These are phyloP conservation scores for Drosophila limbata DNA, from an alignment of 2,888 invertebrate genomes.

Conservation along the genomic window DNA sequence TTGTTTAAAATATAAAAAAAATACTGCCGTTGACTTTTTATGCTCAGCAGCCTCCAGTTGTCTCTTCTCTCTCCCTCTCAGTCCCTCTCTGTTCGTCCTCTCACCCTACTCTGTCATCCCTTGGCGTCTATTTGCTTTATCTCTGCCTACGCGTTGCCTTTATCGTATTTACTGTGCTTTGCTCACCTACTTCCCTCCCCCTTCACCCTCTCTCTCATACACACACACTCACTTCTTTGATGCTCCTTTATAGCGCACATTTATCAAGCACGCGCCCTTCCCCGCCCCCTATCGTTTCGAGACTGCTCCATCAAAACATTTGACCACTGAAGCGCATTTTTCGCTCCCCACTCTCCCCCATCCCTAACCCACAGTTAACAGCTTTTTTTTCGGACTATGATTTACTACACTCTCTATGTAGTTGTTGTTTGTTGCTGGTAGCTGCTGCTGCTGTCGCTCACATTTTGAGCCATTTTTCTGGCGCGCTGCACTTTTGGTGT, in stretches of 20 bases:
- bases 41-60: conserved; percentile 6
- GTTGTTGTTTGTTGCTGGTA: conserved; percentile 16
- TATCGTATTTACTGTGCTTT: conserved; percentile 50
- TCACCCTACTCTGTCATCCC: background rate
- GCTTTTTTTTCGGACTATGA: conserved; percentile 49
- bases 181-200: conserved; percentile 32
- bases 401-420: conserved; percentile 52
- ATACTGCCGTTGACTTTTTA: background rate
- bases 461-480: conserved; percentile 70
- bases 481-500: conserved; percentile 76
- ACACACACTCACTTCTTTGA: background rate
- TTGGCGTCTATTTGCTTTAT: conserved; percentile 39
- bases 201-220: background rate
- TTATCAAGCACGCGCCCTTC: conserved; percentile 18
- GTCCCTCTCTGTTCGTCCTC: background rate
- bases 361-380: background rate
- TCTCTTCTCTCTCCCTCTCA: background rate
- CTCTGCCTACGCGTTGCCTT: conserved; percentile 35
- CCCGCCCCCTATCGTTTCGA: background rate
- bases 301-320: conserved; percentile 57
- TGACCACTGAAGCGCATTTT: conserved; percentile 80
- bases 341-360: conserved; percentile 38
- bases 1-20: background rate
- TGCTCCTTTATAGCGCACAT: conserved; percentile 17
- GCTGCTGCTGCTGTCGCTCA: conserved; percentile 50